Evolutionary conservation across 2,888 invertebrate species (phyloP).

Genomic region (Xanthia icteritia): DNA sequence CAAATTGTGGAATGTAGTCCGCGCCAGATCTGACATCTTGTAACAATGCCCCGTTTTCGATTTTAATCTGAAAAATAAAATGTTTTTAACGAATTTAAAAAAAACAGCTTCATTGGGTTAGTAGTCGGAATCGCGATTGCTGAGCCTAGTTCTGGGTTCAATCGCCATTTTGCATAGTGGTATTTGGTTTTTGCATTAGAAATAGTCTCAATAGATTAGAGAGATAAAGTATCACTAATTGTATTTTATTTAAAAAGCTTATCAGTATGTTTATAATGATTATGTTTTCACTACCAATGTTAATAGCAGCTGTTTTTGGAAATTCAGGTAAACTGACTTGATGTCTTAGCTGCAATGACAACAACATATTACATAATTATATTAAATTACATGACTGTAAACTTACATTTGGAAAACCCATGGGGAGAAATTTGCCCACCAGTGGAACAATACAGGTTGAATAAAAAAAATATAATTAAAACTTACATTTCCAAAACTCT

Average conservation of each 20-base stretch:
- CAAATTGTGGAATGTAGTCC: conserved; percentile 78
- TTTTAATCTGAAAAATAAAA: conserved; percentile 77
- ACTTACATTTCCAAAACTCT: conserved; percentile 80
- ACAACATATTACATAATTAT: too few species aligned
- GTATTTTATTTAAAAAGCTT: neutral
- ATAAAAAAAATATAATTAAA: too few species aligned
- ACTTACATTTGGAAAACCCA: too few species aligned
- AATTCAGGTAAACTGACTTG: neutral
- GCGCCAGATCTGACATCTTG: conserved; percentile 78
- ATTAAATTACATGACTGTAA: too few species aligned
- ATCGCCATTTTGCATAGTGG: neutral
- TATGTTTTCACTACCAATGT: neutral
- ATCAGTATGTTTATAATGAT: neutral
- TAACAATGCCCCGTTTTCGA: conserved; percentile 80
- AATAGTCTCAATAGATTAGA: neutral
- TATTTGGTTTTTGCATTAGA: neutral
- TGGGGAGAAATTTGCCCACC: too few species aligned
- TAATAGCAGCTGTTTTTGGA: neutral
- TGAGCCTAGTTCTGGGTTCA: neutral
- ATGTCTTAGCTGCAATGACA: neutral
- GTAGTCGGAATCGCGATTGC: neutral
- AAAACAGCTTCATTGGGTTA: neutral
- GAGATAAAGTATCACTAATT: neutral
- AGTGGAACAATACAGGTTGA: too few species aligned
- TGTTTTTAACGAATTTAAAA: neutral